Evolutionary conservation across 2,113 vertebrate species (phyloP), one percentile per base, ranked within the genome.

Genomic region (human): DNA sequence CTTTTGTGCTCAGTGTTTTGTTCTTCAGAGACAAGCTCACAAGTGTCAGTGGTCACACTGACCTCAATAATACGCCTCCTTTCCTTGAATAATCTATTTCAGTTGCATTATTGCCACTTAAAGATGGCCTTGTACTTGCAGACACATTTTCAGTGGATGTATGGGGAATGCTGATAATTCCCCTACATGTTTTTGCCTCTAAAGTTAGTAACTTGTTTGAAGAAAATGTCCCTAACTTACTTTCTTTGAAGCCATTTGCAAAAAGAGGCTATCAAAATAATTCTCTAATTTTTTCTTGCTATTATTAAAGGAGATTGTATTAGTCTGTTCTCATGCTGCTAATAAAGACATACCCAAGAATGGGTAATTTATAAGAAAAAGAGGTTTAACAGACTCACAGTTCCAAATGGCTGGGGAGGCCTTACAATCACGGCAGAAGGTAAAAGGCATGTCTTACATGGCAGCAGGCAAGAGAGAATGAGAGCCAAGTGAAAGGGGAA

Each of bases 11-110:
- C 72, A 76, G 84, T 76, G 93, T 90, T 95, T 93, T 95, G 95
- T 96, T 96, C 96, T 97, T 97, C 76, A 45, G 81, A 97, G 90
- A 94, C 73, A 80, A 92, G 78, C 97, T 97, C 97, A 95, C 93
- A 93, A 93, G 90, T 94, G 95, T 95, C 83, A 30, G 94, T 96
- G 94, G 95, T 45, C 89, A 64, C 14, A 50, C 12, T 85, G 78
- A 90, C 90, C 73, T 97, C 86, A 88, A 61, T 96, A 96, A 97
- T 66, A 92, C 16, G 30, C 73, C 38, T 96, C 59, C 55, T 94
- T 90, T 81, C 93, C 64, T 85, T 92, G 68, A 96, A 94, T 86
- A 95, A 97, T 89, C 90, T 96, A 89, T 97, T 97, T 94, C 87
- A 72, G 73, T 52, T 87, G 81, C 75, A 90, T 97, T 91, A 96